Conservation (phyloP, 2,888 invertebrate genomes). For the Sacculina carcini region DNA sequence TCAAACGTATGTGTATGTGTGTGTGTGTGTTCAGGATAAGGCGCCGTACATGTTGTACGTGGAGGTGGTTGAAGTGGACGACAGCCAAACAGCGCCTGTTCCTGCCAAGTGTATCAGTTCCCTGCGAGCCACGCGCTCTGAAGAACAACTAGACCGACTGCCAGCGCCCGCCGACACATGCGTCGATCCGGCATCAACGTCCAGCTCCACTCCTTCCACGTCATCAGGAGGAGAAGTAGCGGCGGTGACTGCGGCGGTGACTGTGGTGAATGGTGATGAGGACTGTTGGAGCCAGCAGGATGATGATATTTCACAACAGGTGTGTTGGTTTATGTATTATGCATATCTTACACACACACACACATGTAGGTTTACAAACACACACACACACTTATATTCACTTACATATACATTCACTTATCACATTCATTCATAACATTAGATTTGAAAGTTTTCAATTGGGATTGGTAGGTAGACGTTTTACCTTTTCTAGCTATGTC, state of each 20-base stretch:
- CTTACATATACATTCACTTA: too few relatives aligned
- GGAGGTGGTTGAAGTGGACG: slow-evolving; percentile 71
- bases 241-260: slow-evolving; percentile 7
- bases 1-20: too few relatives aligned
- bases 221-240: slow-evolving; percentile 10
- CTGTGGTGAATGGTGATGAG: slow-evolving; percentile 21
- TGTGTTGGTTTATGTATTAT: slow-evolving; percentile 17
- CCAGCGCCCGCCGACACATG: slow-evolving; percentile 7
- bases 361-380: too few relatives aligned
- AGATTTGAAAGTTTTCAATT: too few relatives aligned
- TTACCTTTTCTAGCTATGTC: too few relatives aligned
- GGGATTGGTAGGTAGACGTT: too few relatives aligned
- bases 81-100: slow-evolving; percentile 53
- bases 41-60: slow-evolving; percentile 96
- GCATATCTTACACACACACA: too few relatives aligned
- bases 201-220: slow-evolving; percentile 17
- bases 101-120: slow-evolving; percentile 64
- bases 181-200: too few relatives aligned
- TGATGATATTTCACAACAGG: slow-evolving; percentile 64
- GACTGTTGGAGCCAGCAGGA: slow-evolving; percentile 90
- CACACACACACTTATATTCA: too few relatives aligned
- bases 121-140: slow-evolving; percentile 71
- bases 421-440: too few relatives aligned
- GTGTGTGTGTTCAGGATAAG: slow-evolving; percentile 24
- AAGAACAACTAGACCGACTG: slow-evolving; percentile 71